Base-by-base conservation (phyloP, 2,888 invertebrate genomes). In the Branchinecta sandiegonensis region DNA sequence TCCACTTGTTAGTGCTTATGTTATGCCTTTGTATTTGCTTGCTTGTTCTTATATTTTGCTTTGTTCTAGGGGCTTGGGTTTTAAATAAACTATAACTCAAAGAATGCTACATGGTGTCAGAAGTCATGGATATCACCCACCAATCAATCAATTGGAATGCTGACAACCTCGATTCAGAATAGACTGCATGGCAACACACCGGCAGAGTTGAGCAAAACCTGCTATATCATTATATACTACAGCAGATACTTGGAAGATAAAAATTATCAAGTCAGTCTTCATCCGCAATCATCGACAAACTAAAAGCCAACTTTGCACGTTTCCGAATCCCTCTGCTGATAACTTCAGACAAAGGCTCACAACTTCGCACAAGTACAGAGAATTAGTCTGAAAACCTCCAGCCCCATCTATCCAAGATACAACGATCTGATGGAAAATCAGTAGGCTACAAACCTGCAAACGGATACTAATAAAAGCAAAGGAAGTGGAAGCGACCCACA, bases 281-380 rank as follows among this genome's bases (percentile, higher is more conserved):
- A 50, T 13, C 56, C 56, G 56, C 56, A 50, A 50, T 50, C 56
- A 50, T 50, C 14, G 56, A 50, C 56, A 50, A 50, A 6, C 56
- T 50, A 0, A 50, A 50, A 50, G 56, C 3, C 14, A 50, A 50
- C 56, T 50, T 6, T 50, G 56, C 56, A 50, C 56, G 56, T 50
- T 50, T 56, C 14, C 6, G 56, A 50, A 50, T 50, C 56, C 6
- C 56, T 50, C 56, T n/a, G 56, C 56, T 50, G 6, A 50, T 6
- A 50, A 50, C 56, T 50, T 50, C 56, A 50, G 56, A 50, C 3
- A 50, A 50, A 5, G 56, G 5, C 14, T 56, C 56, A n/a, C 56
- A 50, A 50, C 56, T 50, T 50, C 5, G 56, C 3, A 6, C 13
- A n/a, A 50, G 56, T 5, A 50, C 56, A 6, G 56, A 6, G 56